Conservation (phyloP, 2,797 vertebrate genomes). For the Oryzias sinensis region DNA sequence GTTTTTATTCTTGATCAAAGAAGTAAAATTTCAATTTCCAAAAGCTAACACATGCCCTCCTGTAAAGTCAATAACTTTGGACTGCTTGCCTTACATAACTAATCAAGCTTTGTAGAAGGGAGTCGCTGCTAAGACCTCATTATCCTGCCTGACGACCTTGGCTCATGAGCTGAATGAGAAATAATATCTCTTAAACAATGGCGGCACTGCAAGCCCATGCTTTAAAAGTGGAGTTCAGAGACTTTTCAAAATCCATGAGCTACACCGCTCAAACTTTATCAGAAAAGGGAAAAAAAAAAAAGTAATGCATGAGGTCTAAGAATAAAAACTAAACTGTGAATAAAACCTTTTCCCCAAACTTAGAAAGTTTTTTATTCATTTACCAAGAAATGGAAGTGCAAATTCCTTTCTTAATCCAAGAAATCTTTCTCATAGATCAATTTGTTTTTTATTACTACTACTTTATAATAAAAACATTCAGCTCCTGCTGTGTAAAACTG, state of each 20-base stretch:
- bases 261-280: slow-evolving; percentile 1
- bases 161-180: slow-evolving; percentile 64
- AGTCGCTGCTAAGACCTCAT: slow-evolving; percentile 70
- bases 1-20: slow-evolving; percentile 6
- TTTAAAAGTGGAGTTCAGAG: slow-evolving; percentile 41
- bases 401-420: background rate
- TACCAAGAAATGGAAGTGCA: background rate
- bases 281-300: slow-evolving; percentile 4
- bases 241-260: slow-evolving; percentile 32
- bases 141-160: slow-evolving; percentile 70
- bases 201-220: slow-evolving; percentile 16
- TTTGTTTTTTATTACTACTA: no score
- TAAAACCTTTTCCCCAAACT: background rate
- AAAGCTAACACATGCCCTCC: slow-evolving; percentile 51
- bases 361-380: background rate
- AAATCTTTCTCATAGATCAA: background rate
- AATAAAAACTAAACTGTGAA: background rate
- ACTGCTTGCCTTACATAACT: slow-evolving; percentile 65
- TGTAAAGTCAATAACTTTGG: slow-evolving; percentile 58
- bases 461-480: background rate
- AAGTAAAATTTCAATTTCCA: slow-evolving; percentile 52
- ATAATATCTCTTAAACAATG: slow-evolving; percentile 52
- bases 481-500: background rate
- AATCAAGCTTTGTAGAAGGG: slow-evolving; percentile 60
- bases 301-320: background rate